phyloP scores from a whole-genome alignment of 2,888 invertebrate species.

The Dermolepida albohirtum region DNA sequence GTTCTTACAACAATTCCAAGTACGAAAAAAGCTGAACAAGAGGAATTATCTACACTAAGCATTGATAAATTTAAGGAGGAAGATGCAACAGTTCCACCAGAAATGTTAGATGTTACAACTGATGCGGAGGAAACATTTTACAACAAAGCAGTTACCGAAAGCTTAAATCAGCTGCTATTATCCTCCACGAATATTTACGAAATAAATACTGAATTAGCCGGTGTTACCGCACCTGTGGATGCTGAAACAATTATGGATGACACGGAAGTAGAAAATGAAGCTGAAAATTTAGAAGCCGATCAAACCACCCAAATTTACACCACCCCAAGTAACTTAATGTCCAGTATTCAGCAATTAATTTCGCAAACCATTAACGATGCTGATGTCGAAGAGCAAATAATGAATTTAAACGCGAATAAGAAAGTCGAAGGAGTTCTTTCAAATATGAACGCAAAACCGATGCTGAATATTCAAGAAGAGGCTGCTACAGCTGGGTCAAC shows the following conservation, averaged over 20 bases:
- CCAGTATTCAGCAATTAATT: constrained; percentile 59
- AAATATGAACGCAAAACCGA: constrained; percentile 50
- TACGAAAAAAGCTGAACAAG: not conserved
- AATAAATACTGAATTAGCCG: constrained; percentile 58
- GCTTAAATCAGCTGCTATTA: constrained; percentile 57
- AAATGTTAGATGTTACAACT: constrained; percentile 5
- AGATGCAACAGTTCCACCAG: not conserved
- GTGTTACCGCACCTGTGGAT: constrained; percentile 16
- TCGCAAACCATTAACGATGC: constrained; percentile 56
- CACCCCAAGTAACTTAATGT: constrained; percentile 56
- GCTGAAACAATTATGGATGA: constrained; percentile 37
- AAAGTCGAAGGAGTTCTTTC: constrained; percentile 52
- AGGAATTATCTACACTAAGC: not conserved
- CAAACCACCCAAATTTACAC: constrained; percentile 45
- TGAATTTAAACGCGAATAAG: constrained; percentile 46
- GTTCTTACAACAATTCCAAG: not conserved
- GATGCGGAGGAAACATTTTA: not conserved
- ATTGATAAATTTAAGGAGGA: not conserved
- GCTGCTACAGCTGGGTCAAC: constrained; percentile 53
- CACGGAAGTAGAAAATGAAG: constrained; percentile 38
- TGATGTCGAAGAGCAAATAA: constrained; percentile 49
- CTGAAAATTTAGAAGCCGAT: constrained; percentile 13
- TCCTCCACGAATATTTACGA: constrained; percentile 60
- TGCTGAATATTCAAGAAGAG: constrained; percentile 51
- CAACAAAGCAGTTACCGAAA: constrained; percentile 49